These are phyloP conservation scores for Cinclus cinclus DNA, from an alignment of 2,113 vertebrate species.

Conservation along the genomic window DNA sequence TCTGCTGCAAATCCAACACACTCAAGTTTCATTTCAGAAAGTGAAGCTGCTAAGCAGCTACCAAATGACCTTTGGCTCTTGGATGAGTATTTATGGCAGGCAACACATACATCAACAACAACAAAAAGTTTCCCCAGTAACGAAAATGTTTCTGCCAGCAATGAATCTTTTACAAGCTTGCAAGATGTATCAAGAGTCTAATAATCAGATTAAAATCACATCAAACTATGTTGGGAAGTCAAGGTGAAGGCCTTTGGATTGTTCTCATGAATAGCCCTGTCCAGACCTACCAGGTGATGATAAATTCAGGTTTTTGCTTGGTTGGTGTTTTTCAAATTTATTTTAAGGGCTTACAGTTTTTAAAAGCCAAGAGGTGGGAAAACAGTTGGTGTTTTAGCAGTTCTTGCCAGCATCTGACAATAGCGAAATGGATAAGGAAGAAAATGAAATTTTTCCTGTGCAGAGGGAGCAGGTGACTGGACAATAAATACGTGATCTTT, in stretches of 20 bases:
- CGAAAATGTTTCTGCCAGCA: constrained; percentile 56
- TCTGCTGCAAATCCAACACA: neutral
- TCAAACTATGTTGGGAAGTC: constrained; percentile 56
- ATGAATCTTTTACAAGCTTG: constrained; percentile 69
- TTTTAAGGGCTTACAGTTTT: constrained; percentile 36
- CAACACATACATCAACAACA: constrained; percentile 57
- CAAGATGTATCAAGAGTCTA: constrained; percentile 55
- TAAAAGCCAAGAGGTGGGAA: constrained; percentile 19
- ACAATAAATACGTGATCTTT: neutral
- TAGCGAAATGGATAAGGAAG: neutral
- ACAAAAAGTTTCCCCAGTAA: constrained; percentile 54
- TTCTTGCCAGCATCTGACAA: neutral
- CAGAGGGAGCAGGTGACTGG: neutral
- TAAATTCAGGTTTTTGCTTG: constrained; percentile 52
- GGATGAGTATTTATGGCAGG: constrained; percentile 61
- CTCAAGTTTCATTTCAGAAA: constrained; percentile 61
- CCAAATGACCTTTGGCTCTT: constrained; percentile 64
- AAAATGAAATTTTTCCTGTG: neutral
- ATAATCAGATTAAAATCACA: constrained; percentile 73
- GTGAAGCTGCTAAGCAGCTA: constrained; percentile 63
- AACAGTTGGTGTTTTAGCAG: neutral
- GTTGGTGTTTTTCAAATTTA: constrained; percentile 52
- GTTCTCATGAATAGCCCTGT: constrained; percentile 55
- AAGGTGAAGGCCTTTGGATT: constrained; percentile 66
- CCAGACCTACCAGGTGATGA: constrained; percentile 46